Evolutionary conservation across 2,797 vertebrate genomes (phyloP), one percentile per base, ranked within the genome.

Genomic region (Hoplostethus mediterraneus): DNA sequence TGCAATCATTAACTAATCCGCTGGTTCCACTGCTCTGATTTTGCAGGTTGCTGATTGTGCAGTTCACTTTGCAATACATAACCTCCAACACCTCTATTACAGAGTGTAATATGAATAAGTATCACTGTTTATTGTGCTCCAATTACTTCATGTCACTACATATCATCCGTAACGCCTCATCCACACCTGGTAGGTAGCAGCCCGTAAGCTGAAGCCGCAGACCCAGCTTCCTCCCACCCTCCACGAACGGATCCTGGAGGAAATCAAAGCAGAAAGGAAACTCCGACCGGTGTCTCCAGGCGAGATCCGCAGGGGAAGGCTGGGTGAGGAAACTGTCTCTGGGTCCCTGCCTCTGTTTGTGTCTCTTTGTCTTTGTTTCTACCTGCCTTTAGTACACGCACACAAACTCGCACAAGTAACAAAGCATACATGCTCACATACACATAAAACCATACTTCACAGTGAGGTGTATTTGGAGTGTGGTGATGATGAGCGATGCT

Each of bases 231-330:
- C 98, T 31, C 96, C 94, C 12, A 98, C 96, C 14, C 95, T 99
- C 28, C 98, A 99, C 1, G 98, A 99, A 72, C 94, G 96, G 69
- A 98, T 99, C 74, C 93, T 99, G 75, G 95, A 98, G 77, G 98
- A 96, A 87, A 99, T 99, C 90, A 98, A 98, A 82, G 89, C 97
- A 1, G 98, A 99, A 89, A 94, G 97, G 85, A 99, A 98, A 81
- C 87, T 99, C n/a, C 95, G 97, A 11, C 97, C 97, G 0, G 97
- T 99, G 54, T 99, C 98, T 3, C 97, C 98, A 0, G 97, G 96
- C 48, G 91, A 94, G 90, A 94, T 97, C 51, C 94, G 97, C 79
- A 93, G 94, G 49, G 96, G 94, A 87, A 92, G 94, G 71, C 88
- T 97, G 51, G 96, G 98, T 99, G 90, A 96, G 96, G 66, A 65